These are phyloP conservation scores for Clistopyga incitator DNA, from an alignment of 2,888 invertebrate genomes.

Conservation along the genomic window DNA sequence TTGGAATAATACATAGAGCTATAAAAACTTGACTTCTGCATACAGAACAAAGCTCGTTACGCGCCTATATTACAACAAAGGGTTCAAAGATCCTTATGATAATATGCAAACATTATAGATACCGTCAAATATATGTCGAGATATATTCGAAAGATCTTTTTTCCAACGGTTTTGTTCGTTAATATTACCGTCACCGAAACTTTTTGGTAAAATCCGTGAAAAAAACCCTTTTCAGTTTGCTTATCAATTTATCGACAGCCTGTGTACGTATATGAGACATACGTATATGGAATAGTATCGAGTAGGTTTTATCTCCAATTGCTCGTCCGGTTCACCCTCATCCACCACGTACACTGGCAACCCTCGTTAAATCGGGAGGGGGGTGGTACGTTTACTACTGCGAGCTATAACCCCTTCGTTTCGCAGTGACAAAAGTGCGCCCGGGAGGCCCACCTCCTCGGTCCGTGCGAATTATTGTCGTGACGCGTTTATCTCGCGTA, in stretches of 20 bases:
- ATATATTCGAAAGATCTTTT: too few relatives aligned
- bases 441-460: slow-evolving; percentile 29
- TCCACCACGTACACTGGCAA: slow-evolving; percentile 19
- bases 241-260: background rate
- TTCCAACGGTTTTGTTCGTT: too few relatives aligned
- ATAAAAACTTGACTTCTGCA: too few relatives aligned
- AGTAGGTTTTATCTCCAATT: slow-evolving; percentile 40
- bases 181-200: too few relatives aligned
- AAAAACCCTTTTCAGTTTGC: too few relatives aligned
- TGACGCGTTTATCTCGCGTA: slow-evolving; percentile 49
- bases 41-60: too few relatives aligned
- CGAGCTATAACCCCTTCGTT: slow-evolving; percentile 23
- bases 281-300: slow-evolving; percentile 27
- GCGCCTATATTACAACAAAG: too few relatives aligned
- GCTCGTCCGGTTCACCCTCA: slow-evolving; percentile 34
- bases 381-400: slow-evolving; percentile 34
- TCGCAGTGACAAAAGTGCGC: slow-evolving; percentile 14
- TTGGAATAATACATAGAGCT: too few relatives aligned
- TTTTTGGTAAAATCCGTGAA: too few relatives aligned
- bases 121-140: too few relatives aligned
- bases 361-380: slow-evolving; percentile 45
- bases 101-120: too few relatives aligned
- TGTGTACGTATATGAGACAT: background rate
- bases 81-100: too few relatives aligned
- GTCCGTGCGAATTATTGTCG: slow-evolving; percentile 49